Conservation (phyloP, 2,888 invertebrate genomes). For the Leptopilina myrica region DNA sequence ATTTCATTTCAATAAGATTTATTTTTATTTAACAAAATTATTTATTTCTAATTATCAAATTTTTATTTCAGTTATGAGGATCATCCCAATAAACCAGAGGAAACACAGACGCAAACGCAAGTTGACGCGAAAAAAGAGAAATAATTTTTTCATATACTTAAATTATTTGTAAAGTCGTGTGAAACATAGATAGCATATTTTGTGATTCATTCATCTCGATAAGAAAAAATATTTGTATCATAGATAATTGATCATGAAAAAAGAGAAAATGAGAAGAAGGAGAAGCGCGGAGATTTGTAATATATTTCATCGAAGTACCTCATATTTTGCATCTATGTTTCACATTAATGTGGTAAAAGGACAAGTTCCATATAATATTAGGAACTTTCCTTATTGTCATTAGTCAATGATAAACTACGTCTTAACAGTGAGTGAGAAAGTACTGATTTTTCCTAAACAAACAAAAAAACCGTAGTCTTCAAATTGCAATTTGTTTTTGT, state of each 20-base stretch:
- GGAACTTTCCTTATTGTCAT: conserved; percentile 13
- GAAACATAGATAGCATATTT: conserved; percentile 33
- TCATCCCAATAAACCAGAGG: conserved; percentile 78
- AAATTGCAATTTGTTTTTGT: conserved; percentile 15
- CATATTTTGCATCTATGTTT: conserved; percentile 21
- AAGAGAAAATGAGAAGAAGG: not conserved
- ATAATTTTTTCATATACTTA: conserved; percentile 56
- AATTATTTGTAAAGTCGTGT: conserved; percentile 48
- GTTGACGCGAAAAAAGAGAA: conserved; percentile 67
- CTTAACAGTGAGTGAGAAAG: conserved; percentile 23
- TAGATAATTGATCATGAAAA: conserved; percentile 19
- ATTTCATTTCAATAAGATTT: not conserved
- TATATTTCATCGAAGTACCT: conserved; percentile 31
- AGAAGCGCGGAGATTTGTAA: conserved; percentile 7
- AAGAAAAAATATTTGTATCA: conserved; percentile 25
- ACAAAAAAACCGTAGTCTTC: conserved; percentile 12
- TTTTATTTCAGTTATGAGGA: conserved; percentile 82
- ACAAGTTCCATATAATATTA: not conserved
- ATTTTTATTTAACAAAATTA: conserved; percentile 4
- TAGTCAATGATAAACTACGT: conserved; percentile 26
- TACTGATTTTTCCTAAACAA: conserved; percentile 18
- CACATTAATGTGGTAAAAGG: conserved; percentile 5
- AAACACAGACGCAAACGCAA: conserved; percentile 54
- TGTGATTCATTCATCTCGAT: conserved; percentile 22
- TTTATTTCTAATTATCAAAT: conserved; percentile 39